Evolutionary conservation across 1,140 invertebrate species (phyloP).

Genomic region (Calephelis nemesis): DNA sequence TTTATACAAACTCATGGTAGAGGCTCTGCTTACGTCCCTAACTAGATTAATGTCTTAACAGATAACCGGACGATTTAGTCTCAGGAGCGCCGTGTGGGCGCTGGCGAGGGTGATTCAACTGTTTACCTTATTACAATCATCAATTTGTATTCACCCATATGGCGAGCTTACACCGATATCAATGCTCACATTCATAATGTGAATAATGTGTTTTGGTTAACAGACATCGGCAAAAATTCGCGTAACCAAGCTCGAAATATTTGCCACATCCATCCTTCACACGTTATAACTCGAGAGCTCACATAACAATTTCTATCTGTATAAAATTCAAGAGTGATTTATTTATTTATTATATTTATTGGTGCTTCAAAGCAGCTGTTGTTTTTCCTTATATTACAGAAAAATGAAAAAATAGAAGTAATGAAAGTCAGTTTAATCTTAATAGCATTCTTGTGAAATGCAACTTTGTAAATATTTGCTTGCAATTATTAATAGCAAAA

Average conservation of each 20-base stretch:
- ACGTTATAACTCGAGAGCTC: neutral
- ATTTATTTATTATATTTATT: too few species aligned
- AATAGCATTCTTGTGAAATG: too few species aligned
- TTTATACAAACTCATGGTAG: too few species aligned
- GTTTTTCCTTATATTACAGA: too few species aligned
- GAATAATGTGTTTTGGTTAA: slow-evolving; percentile 40
- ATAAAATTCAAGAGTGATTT: too few species aligned
- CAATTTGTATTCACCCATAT: slow-evolving; percentile 54
- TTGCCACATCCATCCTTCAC: slow-evolving; percentile 11
- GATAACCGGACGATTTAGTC: slow-evolving; percentile 8
- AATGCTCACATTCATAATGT: slow-evolving; percentile 42
- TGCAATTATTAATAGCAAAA: too few species aligned
- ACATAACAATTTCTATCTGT: neutral
- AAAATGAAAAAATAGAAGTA: too few species aligned
- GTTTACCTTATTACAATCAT: slow-evolving; percentile 62
- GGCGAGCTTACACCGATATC: slow-evolving; percentile 43
- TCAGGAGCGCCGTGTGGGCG: slow-evolving; percentile 38
- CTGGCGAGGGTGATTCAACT: slow-evolving; percentile 46
- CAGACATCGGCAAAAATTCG: slow-evolving; percentile 29
- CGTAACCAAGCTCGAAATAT: slow-evolving; percentile 22
- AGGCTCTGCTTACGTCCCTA: neutral
- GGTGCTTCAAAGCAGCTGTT: too few species aligned
- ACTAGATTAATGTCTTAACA: slow-evolving; percentile 16
- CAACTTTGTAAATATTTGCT: too few species aligned
- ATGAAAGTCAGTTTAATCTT: too few species aligned